A percentile compares a stretch with the other conserved stretches of the same genome.
Evolutionary conservation across 92 coral and sea anemone genomes (phyloP).

Genomic region (Hydrozoanthus gracilis): DNA sequence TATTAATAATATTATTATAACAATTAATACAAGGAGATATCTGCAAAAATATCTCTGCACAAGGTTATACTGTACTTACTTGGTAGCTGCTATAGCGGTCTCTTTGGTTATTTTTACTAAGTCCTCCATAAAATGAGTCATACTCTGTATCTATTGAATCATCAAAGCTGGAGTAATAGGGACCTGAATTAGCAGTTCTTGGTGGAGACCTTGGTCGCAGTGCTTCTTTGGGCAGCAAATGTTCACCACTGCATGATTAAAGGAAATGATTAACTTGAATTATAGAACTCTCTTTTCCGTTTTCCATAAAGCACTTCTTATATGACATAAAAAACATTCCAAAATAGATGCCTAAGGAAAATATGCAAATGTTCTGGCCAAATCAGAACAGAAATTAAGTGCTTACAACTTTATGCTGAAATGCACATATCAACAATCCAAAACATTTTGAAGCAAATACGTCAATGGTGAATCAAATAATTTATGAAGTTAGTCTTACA

Average conservation of each 20-base stretch:
- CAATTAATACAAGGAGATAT: no score
- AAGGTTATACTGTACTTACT: slow-evolving; percentile 1
- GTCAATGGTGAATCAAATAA: no score
- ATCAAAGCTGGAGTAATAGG: slow-evolving; percentile 44
- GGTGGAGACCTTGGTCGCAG: slow-evolving; percentile 65
- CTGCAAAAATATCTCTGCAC: no score
- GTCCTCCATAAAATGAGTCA: slow-evolving; percentile 53
- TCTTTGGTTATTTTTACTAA: slow-evolving; percentile 1
- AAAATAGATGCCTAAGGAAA: no score
- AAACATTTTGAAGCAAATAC: no score
- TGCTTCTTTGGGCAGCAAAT: slow-evolving; percentile 64
- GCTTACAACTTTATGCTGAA: no score
- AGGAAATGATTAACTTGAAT: not conserved
- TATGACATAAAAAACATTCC: not conserved
- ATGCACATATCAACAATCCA: no score
- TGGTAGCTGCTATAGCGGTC: slow-evolving; percentile 7
- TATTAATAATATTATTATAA: no score
- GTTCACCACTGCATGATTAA: slow-evolving; percentile 25
- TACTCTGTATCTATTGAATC: slow-evolving; percentile 34
- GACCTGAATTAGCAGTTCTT: slow-evolving; percentile 31
- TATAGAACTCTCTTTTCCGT: not conserved
- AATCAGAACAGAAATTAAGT: no score
- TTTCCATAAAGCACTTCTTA: no score
- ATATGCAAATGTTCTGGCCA: no score
- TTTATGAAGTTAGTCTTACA: no score